Conservation (phyloP, 1,140 invertebrate genomes). For the Daktulosphaira vitifoliae region DNA sequence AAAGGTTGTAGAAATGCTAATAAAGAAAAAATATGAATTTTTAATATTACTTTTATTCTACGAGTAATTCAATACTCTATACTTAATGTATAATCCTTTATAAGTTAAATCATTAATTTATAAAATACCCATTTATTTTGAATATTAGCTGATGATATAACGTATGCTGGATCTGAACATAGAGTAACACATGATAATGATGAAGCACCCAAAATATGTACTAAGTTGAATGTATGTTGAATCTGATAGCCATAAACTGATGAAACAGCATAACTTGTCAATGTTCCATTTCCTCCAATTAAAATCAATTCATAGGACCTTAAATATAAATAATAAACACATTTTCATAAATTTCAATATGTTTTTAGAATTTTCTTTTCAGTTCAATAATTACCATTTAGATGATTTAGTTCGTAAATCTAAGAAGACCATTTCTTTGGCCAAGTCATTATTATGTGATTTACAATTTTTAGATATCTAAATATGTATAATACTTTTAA, state of each 20-base stretch:
- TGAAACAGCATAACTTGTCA: conserved; percentile 24
- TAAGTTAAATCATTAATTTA: background rate
- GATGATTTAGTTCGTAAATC: conserved; percentile 15
- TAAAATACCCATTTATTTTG: conserved; percentile 18
- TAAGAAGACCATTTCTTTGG: conserved; percentile 14
- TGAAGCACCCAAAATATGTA: conserved; percentile 10
- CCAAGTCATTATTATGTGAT: background rate
- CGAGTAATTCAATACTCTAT: no score
- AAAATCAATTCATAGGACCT: conserved; percentile 28
- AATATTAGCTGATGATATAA: conserved; percentile 8
- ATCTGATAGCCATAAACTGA: conserved; percentile 25
- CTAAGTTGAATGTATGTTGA: conserved; percentile 25
- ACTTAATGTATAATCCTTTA: no score
- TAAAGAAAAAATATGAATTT: no score
- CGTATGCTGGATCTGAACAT: conserved; percentile 17
- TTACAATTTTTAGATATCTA: conserved; percentile 1
- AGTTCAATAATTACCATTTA: conserved; percentile 18
- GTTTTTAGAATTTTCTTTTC: background rate
- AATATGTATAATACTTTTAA: background rate
- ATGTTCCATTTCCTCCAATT: conserved; percentile 30
- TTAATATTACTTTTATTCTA: no score
- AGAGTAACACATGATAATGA: conserved; percentile 2
- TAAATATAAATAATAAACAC: background rate
- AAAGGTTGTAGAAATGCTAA: no score
- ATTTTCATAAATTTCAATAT: background rate